Conservation (phyloP, 1,140 invertebrate genomes). For the Chrysoperla carnea region DNA sequence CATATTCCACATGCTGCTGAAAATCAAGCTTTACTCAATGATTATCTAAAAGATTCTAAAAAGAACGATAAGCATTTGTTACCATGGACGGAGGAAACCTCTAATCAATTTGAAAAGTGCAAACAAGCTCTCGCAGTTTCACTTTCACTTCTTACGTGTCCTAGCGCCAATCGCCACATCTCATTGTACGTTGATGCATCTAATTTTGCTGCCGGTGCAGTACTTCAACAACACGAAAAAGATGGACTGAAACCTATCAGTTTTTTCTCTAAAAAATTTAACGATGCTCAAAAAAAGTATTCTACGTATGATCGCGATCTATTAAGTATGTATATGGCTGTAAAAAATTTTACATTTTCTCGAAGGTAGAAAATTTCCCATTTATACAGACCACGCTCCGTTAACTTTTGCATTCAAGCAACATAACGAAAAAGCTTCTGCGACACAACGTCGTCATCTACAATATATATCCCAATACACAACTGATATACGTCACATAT, state of each 20-base stretch:
- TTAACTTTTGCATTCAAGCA: conserved; percentile 16
- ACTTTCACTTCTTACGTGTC: conserved; percentile 4
- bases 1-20: conserved; percentile 10
- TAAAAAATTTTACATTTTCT: too few species aligned
- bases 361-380: conserved; percentile 17
- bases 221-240: conserved; percentile 1
- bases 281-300: too few species aligned
- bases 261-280: too few species aligned
- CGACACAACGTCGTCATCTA: conserved; percentile 11
- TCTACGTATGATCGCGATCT: too few species aligned
- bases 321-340: too few species aligned
- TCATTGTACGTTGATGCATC: too few species aligned
- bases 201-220: conserved; percentile 1
- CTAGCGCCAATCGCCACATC: too few species aligned
- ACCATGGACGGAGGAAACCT: too few species aligned
- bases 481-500: conserved; percentile 12
- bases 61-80: conserved; percentile 12
- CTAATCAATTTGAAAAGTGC: conserved; percentile 6
- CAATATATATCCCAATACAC: conserved; percentile 14
- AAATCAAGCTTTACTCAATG: conserved; percentile 8
- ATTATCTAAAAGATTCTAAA: conserved; percentile 6
- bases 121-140: conserved; percentile 9
- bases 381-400: conserved; percentile 23
- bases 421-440: conserved; percentile 12
- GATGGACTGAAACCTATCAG: conserved; percentile 4